Percentiles rank a stretch among this genome's conserved stretches.
Conservation (phyloP, 2,888 invertebrate species). For the Oscheius sp. region DNA sequence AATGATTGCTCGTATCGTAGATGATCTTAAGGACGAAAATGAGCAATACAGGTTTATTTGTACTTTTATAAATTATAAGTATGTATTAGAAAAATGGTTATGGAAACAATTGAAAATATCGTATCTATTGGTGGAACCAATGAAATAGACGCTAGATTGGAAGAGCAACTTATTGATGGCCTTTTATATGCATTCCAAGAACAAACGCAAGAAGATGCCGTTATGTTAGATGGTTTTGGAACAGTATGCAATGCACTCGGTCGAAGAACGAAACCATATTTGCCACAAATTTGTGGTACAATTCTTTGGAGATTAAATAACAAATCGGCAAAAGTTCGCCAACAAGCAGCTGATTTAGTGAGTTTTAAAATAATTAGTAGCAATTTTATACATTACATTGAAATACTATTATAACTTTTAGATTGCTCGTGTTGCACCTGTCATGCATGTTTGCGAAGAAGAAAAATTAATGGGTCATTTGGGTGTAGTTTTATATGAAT, state of each 20-base stretch:
- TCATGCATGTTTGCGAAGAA: constrained; percentile 99
- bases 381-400: neutral
- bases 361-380: constrained; percentile 1
- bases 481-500: constrained; percentile 97
- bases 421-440: constrained; percentile 93
- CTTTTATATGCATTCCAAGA: constrained; percentile 99
- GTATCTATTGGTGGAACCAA: constrained; percentile 80
- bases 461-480: constrained; percentile 99
- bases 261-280: constrained; percentile 92
- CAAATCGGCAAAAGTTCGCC: constrained; percentile 96
- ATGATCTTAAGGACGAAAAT: constrained; percentile 98
- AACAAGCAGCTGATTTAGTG: constrained; percentile 95
- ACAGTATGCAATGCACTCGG: constrained; percentile 97
- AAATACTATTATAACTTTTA: constrained; percentile 24
- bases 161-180: constrained; percentile 98
- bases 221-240: constrained; percentile 99
- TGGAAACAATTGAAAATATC: constrained; percentile 91
- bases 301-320: constrained; percentile 99
- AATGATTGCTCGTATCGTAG: constrained; percentile 94
- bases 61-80: neutral
- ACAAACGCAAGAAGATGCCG: constrained; percentile 99
- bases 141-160: constrained; percentile 94
- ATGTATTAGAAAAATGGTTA: constrained; percentile 86
- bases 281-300: constrained; percentile 99
- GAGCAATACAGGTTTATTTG: constrained; percentile 85